Evolutionary conservation across 2,113 vertebrate species (phyloP), one percentile per base, ranked within the genome.

Genomic region (Cairina moschata): DNA sequence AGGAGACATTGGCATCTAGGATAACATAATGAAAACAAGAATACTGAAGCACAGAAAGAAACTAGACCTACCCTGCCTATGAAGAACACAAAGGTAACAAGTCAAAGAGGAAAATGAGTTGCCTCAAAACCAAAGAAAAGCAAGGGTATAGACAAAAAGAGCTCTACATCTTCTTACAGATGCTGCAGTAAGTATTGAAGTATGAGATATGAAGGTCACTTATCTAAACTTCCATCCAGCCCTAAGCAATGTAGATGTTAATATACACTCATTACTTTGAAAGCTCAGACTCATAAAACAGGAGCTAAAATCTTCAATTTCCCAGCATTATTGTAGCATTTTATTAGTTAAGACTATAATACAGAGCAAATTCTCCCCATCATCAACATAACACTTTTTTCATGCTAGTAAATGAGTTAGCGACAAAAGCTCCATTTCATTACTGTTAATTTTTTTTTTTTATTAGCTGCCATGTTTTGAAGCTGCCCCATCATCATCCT

Each of bases 181-280:
- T 68, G 34, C 34, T 75, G 56, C 20, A 77, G 7, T 32, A 56
- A 86, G 20, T 67, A 79, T 71, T 90, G 94, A 90, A 81, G 31
- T 32, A 12, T 52, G 42, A 74, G 87, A 77, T 88, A 80, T 50
- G 88, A 95, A 97, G 85, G 93, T 94, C 94, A 95, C 79, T 94
- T 73, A 71, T 82, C 88, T 92, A 93, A 95, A 96, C 74, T 91
- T 93, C 77, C 44, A 91, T 75, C 76, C 48, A 91, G 83, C 58
- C 83, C 55, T 84, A 93, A 95, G 86, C 86, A 86, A 91, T 62
- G 48, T 73, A 94, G 73, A 88, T 78, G 66, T 54, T 94, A 94
- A 95, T 93, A 84, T 44, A 72, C 32, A 54, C 26, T 92, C 62
- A 88, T 96, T 93, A 95, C 38, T 81, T 78, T 81, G 28, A 91